phyloP scores from a whole-genome alignment of 2,113 vertebrate genomes.

The Catagonus wagneri region DNA sequence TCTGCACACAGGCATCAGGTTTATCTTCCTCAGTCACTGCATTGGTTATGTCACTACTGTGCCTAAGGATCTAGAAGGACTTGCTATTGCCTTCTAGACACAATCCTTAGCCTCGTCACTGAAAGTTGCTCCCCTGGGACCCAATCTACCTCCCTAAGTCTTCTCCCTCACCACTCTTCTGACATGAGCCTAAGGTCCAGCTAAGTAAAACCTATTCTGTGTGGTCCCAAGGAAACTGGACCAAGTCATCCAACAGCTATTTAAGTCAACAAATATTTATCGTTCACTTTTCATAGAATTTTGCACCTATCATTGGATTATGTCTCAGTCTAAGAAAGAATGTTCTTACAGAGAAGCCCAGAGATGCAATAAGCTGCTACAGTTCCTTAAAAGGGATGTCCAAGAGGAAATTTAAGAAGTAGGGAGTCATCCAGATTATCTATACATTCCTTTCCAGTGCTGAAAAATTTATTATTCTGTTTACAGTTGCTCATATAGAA shows the following conservation, averaged over 20 bases:
- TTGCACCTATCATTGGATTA: background rate
- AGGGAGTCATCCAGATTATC: background rate
- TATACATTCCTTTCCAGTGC: background rate
- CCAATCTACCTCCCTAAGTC: background rate
- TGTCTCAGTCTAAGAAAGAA: background rate
- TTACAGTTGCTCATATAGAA: background rate
- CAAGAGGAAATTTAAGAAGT: background rate
- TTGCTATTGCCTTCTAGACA: background rate
- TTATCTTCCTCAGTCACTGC: background rate
- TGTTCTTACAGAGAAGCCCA: background rate
- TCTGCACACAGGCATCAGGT: background rate
- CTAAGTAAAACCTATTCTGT: background rate
- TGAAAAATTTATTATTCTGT: background rate
- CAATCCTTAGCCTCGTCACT: background rate
- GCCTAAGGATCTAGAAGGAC: background rate
- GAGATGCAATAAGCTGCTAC: background rate
- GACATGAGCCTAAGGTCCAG: background rate
- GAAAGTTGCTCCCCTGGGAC: background rate
- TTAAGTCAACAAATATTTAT: background rate
- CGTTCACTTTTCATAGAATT: background rate
- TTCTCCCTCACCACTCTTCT: background rate
- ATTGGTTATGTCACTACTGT: background rate
- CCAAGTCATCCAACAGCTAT: background rate
- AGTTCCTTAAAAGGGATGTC: slow-evolving; percentile 9
- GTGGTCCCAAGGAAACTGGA: background rate